phyloP scores from a whole-genome alignment of 2,797 vertebrate species.

The Gobionotothen gibberifrons region DNA sequence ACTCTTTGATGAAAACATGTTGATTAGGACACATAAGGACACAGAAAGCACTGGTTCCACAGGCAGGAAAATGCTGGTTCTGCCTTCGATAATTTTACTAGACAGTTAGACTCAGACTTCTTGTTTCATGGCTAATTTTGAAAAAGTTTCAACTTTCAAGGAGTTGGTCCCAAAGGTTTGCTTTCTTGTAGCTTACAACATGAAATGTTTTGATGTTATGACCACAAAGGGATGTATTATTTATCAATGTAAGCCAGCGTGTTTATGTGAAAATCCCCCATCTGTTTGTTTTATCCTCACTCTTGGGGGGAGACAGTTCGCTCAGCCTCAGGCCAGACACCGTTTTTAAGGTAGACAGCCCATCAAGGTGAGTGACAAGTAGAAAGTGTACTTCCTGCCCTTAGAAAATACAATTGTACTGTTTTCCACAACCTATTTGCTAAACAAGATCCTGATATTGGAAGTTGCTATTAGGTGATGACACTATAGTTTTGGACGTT shows the following conservation, averaged over 20 bases:
- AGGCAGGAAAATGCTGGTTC: neutral
- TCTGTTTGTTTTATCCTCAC: constrained; percentile 28
- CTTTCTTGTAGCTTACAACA: constrained; percentile 3
- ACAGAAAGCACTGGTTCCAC: constrained; percentile 31
- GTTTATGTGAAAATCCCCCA: constrained; percentile 9
- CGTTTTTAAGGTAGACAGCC: constrained; percentile 23
- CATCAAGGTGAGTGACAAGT: constrained; percentile 49
- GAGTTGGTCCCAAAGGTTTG: neutral
- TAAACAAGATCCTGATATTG: neutral
- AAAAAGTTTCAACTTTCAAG: constrained; percentile 20
- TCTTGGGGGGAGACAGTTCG: constrained; percentile 16
- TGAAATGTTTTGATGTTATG: neutral
- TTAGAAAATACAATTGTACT: constrained; percentile 3
- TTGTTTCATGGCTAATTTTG: constrained; percentile 5
- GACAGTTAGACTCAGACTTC: constrained; percentile 1
- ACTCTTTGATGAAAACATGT: constrained; percentile 50
- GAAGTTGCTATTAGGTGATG: neutral
- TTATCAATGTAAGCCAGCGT: constrained; percentile 1
- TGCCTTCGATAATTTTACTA: constrained; percentile 22
- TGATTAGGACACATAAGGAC: constrained; percentile 50
- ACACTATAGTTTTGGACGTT: too few species aligned
- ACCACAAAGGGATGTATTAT: neutral
- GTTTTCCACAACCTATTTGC: neutral
- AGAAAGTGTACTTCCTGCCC: constrained; percentile 17
- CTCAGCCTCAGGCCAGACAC: constrained; percentile 32